These are phyloP conservation scores for Tachina lurida DNA, from an alignment of 2,888 invertebrate species.

Conservation along the genomic window DNA sequence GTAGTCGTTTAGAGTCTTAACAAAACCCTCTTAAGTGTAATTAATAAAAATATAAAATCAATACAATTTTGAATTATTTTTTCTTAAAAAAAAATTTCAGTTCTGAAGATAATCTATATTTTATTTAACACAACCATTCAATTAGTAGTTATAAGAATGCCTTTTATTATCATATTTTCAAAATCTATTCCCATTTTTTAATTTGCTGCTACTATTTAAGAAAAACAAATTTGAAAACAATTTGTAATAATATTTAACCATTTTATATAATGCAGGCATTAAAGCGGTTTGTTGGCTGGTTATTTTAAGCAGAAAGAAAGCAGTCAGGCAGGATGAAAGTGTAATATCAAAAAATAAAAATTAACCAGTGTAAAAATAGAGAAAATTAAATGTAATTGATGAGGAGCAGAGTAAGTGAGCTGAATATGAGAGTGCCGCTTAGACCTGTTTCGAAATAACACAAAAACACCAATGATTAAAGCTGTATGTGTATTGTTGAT, in stretches of 20 bases:
- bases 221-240: slow-evolving; percentile 43
- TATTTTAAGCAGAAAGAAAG: slow-evolving; percentile 73
- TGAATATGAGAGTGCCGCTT: slow-evolving; percentile 64
- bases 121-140: neutral
- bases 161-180: slow-evolving; percentile 52
- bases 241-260: slow-evolving; percentile 76
- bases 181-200: slow-evolving; percentile 33
- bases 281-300: slow-evolving; percentile 74
- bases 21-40: slow-evolving; percentile 36
- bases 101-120: neutral
- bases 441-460: slow-evolving; percentile 69
- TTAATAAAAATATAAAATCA: slow-evolving; percentile 52
- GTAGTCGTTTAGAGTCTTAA: slow-evolving; percentile 30
- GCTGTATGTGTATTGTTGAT: slow-evolving; percentile 70
- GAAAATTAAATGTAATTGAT: slow-evolving; percentile 61
- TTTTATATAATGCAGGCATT: slow-evolving; percentile 78
- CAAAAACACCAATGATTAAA: slow-evolving; percentile 71
- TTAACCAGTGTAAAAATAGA: slow-evolving; percentile 54
- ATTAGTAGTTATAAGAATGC: neutral
- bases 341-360: slow-evolving; percentile 46
- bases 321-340: slow-evolving; percentile 73
- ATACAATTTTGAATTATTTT: slow-evolving; percentile 20
- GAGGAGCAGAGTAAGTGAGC: slow-evolving; percentile 55
- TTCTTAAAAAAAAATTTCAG: slow-evolving; percentile 33
- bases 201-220: slow-evolving; percentile 54